phyloP scores from a whole-genome alignment of 2,797 vertebrate genomes.

The Sternotherus odoratus region DNA sequence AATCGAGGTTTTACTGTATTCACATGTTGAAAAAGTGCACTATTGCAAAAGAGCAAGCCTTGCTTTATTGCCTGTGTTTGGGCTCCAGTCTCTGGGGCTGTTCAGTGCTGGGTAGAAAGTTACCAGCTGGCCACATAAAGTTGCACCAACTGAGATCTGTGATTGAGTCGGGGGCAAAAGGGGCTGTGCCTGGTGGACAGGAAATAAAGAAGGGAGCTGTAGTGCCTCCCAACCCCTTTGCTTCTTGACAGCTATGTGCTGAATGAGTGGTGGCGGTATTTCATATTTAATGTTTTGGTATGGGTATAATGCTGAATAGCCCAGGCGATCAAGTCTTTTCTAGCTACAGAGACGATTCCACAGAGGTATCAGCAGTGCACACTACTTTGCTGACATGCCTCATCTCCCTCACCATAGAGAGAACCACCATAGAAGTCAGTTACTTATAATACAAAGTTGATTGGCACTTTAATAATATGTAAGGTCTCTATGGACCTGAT shows the following conservation, averaged over 20 bases:
- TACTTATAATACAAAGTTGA: fast-evolving
- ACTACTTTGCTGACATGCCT: not conserved
- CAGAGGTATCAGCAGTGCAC: too few relatives aligned
- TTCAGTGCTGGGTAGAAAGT: not conserved
- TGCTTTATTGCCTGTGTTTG: not conserved
- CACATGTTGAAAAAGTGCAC: not conserved
- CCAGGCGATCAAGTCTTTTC: too few relatives aligned
- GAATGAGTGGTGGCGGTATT: not conserved
- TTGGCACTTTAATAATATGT: not conserved
- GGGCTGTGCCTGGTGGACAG: not conserved
- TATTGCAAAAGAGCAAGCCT: not conserved
- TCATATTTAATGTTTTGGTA: not conserved
- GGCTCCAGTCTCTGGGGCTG: fast-evolving
- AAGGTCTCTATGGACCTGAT: not conserved
- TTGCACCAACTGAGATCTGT: not conserved
- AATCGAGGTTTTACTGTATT: too few relatives aligned
- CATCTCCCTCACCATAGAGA: not conserved
- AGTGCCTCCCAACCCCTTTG: not conserved
- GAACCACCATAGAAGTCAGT: not conserved
- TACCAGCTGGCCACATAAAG: not conserved
- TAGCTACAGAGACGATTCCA: not conserved
- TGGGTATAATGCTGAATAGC: not conserved
- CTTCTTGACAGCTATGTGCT: not conserved
- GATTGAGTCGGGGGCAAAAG: not conserved
- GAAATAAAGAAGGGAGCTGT: not conserved